Evolutionary conservation across 2,113 vertebrate genomes (phyloP), one percentile per base, ranked within the genome.

Genomic region (Epinephelus lanceolatus): DNA sequence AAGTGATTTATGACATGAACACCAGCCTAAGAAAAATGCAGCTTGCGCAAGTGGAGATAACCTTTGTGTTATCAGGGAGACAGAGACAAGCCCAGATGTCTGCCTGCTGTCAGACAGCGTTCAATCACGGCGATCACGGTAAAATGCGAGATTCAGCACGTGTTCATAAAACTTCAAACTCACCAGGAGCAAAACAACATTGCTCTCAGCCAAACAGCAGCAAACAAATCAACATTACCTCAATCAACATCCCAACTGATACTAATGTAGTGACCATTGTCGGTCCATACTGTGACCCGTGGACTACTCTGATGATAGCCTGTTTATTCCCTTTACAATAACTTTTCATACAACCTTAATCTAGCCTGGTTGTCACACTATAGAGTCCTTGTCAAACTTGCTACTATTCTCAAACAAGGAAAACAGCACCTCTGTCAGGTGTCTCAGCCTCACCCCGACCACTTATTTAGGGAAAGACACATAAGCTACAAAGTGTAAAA

Each of bases 401-500:
- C 4, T 10, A 12, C 6, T 42, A 40, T 42, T 21, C n/a, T 59
- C 4, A n/a, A 30, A 68, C 11, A 23, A 49, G 25, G 25, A 60
- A 23, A 63, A 55, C 47, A 21, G 56, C 23, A 57, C 12, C 12
- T n/a, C 65, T 63, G 72, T 76, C 83, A 91, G 80, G 84, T 90
- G 89, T 56, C 52, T 52, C 45, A 66, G 19, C 13, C 27, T 79
- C 81, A 55, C 45, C 40, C 53, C 6, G 37, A 6, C 9, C 49
- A 63, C 27, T 27, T 15, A 8, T 47, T 57, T 2, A 7, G 17
- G 30, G 0, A 51, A 37, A 40, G 0, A 51, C 23, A 49, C 56
- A 23, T 33, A 53, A 37, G 40, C 2, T 2, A 30, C 6, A 55
- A n/a, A 3, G n/a, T 12, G 2, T 33, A 55, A 66, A 76, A 52